Percentiles rank a stretch among this genome's conserved stretches.
These are phyloP conservation scores for Neolamprologus tretocephalus DNA, from an alignment of 2,113 vertebrate species.

Conservation along the genomic window DNA sequence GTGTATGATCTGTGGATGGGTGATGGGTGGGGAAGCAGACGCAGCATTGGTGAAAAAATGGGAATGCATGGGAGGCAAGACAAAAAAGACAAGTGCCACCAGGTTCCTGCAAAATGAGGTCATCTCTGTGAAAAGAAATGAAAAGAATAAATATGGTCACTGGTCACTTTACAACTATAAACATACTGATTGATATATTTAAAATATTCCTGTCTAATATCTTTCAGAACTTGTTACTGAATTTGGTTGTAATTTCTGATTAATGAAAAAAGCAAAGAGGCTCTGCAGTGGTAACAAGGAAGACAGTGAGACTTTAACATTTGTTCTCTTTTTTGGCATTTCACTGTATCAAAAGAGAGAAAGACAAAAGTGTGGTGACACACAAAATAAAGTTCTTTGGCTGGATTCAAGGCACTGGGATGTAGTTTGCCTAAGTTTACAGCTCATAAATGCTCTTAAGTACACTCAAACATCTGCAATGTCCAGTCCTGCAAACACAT, in stretches of 20 bases:
- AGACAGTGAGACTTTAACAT: neutral
- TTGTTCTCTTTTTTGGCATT: accelerated
- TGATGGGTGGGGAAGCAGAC: no score
- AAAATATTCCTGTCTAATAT: neutral
- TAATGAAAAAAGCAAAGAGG: neutral
- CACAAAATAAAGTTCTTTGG: neutral
- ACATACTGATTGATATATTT: neutral
- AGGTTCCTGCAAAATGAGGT: neutral
- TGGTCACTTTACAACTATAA: neutral
- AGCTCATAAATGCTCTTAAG: neutral
- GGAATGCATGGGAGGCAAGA: neutral
- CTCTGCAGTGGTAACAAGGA: neutral
- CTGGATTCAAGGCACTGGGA: neutral
- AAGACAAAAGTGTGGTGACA: neutral
- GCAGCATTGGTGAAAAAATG: no score
- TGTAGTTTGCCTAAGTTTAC: neutral
- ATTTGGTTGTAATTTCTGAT: neutral
- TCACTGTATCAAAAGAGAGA: neutral
- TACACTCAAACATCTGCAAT: neutral
- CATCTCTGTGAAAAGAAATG: constrained; percentile 42
- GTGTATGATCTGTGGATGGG: no score
- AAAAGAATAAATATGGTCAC: neutral
- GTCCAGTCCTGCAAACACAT: constrained; percentile 1
- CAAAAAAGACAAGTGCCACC: constrained; percentile 33
- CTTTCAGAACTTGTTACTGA: neutral